Evolutionary conservation across 35 echinoderm and acorn worm species (phyloP), one percentile per base, ranked within the genome.

Genomic region (Eucidaris tribuloides): DNA sequence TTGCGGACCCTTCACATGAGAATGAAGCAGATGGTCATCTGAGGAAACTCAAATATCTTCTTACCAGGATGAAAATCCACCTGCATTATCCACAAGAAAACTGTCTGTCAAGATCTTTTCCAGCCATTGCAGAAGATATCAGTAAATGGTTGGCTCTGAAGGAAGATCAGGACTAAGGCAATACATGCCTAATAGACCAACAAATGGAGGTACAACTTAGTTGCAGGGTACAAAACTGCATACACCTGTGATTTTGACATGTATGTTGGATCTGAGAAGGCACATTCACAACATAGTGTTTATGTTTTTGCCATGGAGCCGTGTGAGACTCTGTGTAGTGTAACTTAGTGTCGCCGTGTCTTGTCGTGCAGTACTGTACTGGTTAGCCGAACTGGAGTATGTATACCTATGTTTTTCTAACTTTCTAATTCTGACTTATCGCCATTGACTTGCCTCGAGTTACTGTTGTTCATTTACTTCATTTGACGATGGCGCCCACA

Each of bases 231-330:
- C 9, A 80, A 80, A 42, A 80, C 40, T 42, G 77, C 36, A 23
- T 80, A 80, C 18, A 58, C 77, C 15, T 80, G 46, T 54, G 45
- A 80, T 19, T 80, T 80, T 80, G 40, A 80, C 29, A 34, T 80
- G 30, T 50, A 76, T 40, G n/a, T 54, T 3, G 46, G 77, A 23
- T 20, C 13, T n/a, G 13, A 18, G n/a, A 17, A 80, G 30, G 77
- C 19, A 58, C 5, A 36, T 5, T 80, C 45, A 23, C 40, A 31
- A 19, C 30, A 80, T 49, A n/a, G 77, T 3, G 14, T 19, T 23
- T 80, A 80, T 54, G 77, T 48, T 54, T 38, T 80, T 32, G 45
- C 52, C 46, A 19, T 55, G 18, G 46, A 17, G 19, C 29, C 46
- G 42, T 54, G 40, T 48, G 40, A 14, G 15, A 36, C 13, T 14